Percentiles rank a stretch among this genome's conserved stretches.
phyloP scores from a whole-genome alignment of 2,113 vertebrate genomes.

The Pomatostomus ruficeps region DNA sequence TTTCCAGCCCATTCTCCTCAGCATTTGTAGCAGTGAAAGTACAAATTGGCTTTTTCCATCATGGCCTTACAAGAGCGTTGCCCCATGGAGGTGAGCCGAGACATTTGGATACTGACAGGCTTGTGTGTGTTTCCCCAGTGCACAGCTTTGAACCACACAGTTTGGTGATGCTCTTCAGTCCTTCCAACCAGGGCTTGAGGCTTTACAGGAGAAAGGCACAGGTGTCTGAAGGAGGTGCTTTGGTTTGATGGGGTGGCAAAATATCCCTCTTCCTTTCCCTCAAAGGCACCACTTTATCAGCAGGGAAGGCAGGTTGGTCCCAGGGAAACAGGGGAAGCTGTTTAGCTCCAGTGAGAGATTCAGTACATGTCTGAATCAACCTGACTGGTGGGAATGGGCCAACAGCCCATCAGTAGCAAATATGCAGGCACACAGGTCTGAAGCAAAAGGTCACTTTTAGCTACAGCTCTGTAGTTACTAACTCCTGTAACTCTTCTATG shows the following conservation, averaged over 20 bases:
- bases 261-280: neutral
- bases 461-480: neutral
- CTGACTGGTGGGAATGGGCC: neutral
- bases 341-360: neutral
- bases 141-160: neutral
- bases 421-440: neutral
- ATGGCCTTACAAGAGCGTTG: neutral
- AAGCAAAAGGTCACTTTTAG: neutral
- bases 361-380: neutral
- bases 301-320: neutral
- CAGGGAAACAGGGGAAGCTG: neutral
- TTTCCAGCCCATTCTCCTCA: neutral
- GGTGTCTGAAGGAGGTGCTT: neutral
- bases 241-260: neutral
- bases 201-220: neutral
- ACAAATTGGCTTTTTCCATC: neutral
- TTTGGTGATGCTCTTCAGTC: neutral
- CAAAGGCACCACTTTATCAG: neutral
- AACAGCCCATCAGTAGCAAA: neutral
- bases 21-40: neutral
- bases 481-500: neutral
- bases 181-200: neutral
- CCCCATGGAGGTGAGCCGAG: neutral
- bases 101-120: rapidly evolving
- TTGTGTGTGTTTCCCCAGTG: neutral